Conservation (phyloP, 2,113 vertebrate genomes). For the Eolophus roseicapilla region DNA sequence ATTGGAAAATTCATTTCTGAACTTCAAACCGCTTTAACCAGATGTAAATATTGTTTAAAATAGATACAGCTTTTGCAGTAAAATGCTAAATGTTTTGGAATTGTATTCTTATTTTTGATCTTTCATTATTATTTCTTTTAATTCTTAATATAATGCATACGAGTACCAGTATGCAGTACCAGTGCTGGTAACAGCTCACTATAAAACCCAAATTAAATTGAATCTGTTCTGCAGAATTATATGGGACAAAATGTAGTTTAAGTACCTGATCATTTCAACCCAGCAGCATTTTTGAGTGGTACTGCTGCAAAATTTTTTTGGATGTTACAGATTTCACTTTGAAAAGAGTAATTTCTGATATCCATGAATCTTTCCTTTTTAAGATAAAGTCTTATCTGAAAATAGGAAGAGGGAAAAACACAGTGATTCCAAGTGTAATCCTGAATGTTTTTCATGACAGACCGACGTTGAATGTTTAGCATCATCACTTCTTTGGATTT, state of each 20-base stretch:
- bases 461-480: neutral
- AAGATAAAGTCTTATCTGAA: neutral
- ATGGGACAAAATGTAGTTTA: neutral
- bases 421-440: neutral
- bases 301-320: neutral
- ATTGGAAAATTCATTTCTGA: neutral
- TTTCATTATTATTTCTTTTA: neutral
- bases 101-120: neutral
- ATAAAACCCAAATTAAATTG: neutral
- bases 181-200: neutral
- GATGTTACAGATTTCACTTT: neutral
- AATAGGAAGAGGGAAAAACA: neutral
- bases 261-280: neutral
- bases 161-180: neutral
- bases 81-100: neutral
- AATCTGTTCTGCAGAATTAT: neutral
- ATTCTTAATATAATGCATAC: neutral
- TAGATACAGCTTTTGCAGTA: neutral
- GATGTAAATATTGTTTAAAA: neutral
- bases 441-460: neutral
- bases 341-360: neutral
- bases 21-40: neutral
- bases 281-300: neutral
- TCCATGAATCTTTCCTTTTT: neutral
- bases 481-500: constrained; percentile 17